Conservation (phyloP, 2,888 invertebrate genomes). For the Drosophila nr. perissopoda region DNA sequence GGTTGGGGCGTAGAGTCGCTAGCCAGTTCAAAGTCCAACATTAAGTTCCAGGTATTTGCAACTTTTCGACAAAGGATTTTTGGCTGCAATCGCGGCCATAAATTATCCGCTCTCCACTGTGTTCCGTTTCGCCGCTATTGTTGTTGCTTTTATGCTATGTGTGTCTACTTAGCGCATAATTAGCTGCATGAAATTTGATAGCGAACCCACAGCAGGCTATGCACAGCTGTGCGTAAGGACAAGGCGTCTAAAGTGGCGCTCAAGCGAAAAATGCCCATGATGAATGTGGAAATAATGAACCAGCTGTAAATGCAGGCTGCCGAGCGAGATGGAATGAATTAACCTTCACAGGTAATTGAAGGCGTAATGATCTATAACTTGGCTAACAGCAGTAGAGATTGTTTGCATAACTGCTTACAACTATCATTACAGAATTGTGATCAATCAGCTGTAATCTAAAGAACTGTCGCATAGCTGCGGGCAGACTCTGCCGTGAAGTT, state of each 20-base stretch:
- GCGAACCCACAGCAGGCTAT: conserved; percentile 24
- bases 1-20: conserved; percentile 38
- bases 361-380: neutral
- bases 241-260: conserved; percentile 43
- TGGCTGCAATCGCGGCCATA: conserved; percentile 79
- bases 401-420: neutral
- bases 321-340: neutral
- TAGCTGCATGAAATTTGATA: conserved; percentile 75
- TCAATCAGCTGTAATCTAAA: neutral
- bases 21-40: conserved; percentile 78
- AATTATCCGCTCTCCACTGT: conserved; percentile 58
- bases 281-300: conserved; percentile 73
- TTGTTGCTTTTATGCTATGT: conserved; percentile 19
- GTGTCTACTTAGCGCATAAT: conserved; percentile 79
- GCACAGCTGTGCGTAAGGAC: conserved; percentile 5
- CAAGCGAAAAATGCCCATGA: conserved; percentile 59
- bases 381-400: neutral
- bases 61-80: conserved; percentile 81
- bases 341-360: neutral
- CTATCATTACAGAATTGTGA: neutral
- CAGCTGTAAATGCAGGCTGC: conserved; percentile 9
- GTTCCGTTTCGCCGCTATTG: conserved; percentile 13
- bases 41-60: conserved; percentile 80
- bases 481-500: neutral
- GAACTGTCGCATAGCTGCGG: neutral